phyloP scores from a whole-genome alignment of 2,113 vertebrate species.

The Ovibos moschatus region DNA sequence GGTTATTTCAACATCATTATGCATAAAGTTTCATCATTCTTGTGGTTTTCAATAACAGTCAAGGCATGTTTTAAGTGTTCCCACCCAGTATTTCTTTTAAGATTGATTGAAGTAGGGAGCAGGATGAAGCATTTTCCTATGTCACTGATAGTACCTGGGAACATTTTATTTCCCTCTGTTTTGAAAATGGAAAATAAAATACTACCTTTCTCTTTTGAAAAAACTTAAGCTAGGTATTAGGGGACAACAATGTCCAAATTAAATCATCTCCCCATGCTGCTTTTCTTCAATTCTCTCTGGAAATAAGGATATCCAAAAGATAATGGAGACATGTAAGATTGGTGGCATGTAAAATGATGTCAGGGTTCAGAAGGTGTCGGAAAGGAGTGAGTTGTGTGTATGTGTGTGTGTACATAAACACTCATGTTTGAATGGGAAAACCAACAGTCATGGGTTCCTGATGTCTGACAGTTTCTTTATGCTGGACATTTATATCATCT shows the following conservation, averaged over 20 bases:
- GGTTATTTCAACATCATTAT: constrained; percentile 27
- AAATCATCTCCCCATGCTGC: not conserved
- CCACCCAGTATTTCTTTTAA: not conserved
- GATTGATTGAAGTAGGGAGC: not conserved
- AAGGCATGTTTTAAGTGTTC: constrained; percentile 26
- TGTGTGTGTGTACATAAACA: not conserved
- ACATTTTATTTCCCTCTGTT: not conserved
- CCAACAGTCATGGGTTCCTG: not conserved
- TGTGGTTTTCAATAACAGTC: not conserved
- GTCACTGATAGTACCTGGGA: not conserved
- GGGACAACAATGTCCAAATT: not conserved
- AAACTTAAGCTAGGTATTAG: not conserved
- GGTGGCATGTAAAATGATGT: not conserved
- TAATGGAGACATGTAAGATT: not conserved
- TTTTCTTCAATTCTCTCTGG: not conserved
- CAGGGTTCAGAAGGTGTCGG: not conserved
- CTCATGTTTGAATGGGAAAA: not conserved
- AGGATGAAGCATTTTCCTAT: not conserved
- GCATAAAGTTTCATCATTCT: not conserved
- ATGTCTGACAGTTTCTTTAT: not conserved
- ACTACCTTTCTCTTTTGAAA: not conserved
- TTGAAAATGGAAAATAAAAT: constrained; percentile 28
- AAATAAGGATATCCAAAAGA: not conserved
- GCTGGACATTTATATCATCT: not conserved
- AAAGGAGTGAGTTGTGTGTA: not conserved